Evolutionary conservation across 2,113 vertebrate species (phyloP), one percentile per base, ranked within the genome.

Genomic region (Ctenodactylus gundi): DNA sequence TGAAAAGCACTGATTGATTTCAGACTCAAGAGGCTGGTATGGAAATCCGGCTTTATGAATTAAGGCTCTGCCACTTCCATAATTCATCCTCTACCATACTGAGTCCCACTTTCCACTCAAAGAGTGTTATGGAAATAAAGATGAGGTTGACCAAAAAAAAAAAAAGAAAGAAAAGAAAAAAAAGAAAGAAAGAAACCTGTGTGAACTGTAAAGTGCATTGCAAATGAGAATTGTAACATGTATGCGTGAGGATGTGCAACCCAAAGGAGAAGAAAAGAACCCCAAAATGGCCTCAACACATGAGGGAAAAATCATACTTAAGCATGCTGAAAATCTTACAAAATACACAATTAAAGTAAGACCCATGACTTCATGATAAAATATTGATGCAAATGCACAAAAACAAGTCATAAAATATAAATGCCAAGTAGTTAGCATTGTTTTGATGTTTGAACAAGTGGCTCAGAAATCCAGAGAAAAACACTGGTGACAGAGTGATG

Each of bases 391-490:
- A 94, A 91, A 93, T 73, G 12, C 78, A 93, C 21, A 87, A 88
- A 95, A 96, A 76, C 23, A 86, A 96, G 62, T 86, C 78, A 94
- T 96, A 60, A 95, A 96, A 95, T 96, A 96, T 93, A 90, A 95
- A 95, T 94, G 68, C 29, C 55, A 85, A 92, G 44, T 75, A 93
- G 65, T 85, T 95, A 80, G 67, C 78, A 62, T 95, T 95, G 76
- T 96, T 97, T 73, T 95, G 87, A 95, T 94, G 49, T 96, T 88
- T 65, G 39, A 93, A 88, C 17, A 20, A 75, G 36, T 88, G 51
- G 7, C 73, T 88, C 93, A 78, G 75, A 82, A 80, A 93, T 77
- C 57, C 46, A 73, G 86, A 86, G 44, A 89, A 62, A 78, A 29
- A 36, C 31, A 64, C 31, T 3, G 20, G 6, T 81, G 60, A 88